Evolutionary conservation across 2,888 invertebrate species (phyloP), one percentile per base, ranked within the genome.

Genomic region (Acleris cristana): DNA sequence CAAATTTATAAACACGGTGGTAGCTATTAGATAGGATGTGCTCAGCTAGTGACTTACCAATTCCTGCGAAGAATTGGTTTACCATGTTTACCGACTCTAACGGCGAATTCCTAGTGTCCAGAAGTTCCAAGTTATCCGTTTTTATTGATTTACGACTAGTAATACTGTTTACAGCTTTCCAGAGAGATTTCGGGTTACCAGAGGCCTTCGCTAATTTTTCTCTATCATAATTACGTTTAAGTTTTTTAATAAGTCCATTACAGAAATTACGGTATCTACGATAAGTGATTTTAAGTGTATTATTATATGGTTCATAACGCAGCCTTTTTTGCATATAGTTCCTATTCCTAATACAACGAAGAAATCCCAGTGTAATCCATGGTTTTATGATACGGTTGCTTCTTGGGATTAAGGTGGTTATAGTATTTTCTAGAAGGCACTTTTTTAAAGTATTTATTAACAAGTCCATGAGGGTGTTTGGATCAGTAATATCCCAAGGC

Each of bases 281-380:
- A 18, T 55, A 55, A 16, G 56, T 56, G 14, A 44, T 56, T 56
- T 56, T 56, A 2, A 56, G 10, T 2, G 14, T 14, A 16, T 44
- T 44, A 14, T 56, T 56, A 21, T 21, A 14, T 12, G 56, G 56
- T 10, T 56, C 56, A 2, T 12, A 5, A 2, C 56, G 40, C 5
- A 56, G 14, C 44, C 40, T 56, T 21, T 18, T 34, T 12, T 55
- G 55, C 55, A 55, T 55, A 34, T 34, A n/a, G 10, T 55, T 55
- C 18, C 55, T 55, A 14, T 44, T 44, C 12, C 16, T 44, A 12
- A 44, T 44, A 44, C 44, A 44, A 5, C 44, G 14, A 14, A 55
- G 18, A 4, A 55, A 12, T 7, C 55, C 55, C 3, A 26, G 55
- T 6, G 55, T 34, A 18, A 55, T 55, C 55, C 55, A 55, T 2